Conservation (phyloP, 1,140 invertebrate species). For the Nautilus pompilius region DNA sequence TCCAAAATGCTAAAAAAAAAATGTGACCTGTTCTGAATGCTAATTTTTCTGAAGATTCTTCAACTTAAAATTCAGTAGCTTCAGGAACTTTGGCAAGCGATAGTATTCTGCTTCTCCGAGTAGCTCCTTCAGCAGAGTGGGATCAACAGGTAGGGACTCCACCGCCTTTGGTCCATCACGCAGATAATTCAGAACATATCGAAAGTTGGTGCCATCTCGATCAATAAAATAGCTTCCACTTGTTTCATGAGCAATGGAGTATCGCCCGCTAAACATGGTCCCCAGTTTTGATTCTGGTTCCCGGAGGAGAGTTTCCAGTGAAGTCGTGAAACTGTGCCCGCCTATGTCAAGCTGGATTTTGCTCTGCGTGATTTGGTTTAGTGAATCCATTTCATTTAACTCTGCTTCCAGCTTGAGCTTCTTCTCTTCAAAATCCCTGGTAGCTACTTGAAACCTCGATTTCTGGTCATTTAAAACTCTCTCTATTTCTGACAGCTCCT, state of each 20-base stretch:
- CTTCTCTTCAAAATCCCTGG: too few species aligned
- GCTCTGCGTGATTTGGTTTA: too few species aligned
- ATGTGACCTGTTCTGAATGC: too few species aligned
- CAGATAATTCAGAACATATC: constrained; percentile 47
- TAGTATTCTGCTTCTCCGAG: constrained; percentile 43
- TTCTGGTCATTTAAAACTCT: too few species aligned
- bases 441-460: too few species aligned
- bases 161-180: constrained; percentile 34
- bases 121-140: constrained; percentile 35
- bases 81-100: too few species aligned
- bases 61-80: too few species aligned
- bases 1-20: too few species aligned
- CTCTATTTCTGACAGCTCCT: too few species aligned
- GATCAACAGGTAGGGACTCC: constrained; percentile 33
- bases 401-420: too few species aligned
- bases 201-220: constrained; percentile 47
- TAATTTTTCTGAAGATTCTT: too few species aligned
- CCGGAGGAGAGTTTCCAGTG: constrained; percentile 37
- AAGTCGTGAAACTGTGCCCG: constrained; percentile 45
- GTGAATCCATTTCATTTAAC: too few species aligned
- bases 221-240: constrained; percentile 49
- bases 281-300: constrained; percentile 50
- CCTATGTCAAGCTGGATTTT: constrained; percentile 48
- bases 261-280: constrained; percentile 51
- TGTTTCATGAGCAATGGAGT: constrained; percentile 35